Percentiles rank a stretch among this genome's conserved stretches.
Conservation (phyloP, 2,113 vertebrate genomes). For the Alosa alosa region DNA sequence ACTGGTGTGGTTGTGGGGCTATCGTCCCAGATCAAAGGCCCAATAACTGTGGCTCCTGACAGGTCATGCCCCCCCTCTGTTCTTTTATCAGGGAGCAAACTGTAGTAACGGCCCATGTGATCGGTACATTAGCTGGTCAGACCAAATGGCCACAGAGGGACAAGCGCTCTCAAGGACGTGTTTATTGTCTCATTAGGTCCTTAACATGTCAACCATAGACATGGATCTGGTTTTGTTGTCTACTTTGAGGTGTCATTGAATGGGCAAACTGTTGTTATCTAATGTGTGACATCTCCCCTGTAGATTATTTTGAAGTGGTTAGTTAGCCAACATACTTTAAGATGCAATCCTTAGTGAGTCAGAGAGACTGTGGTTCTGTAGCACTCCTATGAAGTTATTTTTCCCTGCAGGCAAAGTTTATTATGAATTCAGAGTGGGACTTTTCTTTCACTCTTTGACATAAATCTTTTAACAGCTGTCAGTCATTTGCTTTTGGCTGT, state of each 20-base stretch:
- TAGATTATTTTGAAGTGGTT: background rate
- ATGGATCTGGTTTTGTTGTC: background rate
- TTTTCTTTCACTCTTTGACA: background rate
- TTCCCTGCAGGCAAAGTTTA: background rate
- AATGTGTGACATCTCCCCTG: background rate
- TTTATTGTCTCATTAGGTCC: conserved; percentile 30
- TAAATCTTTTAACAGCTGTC: background rate
- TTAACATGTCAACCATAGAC: conserved; percentile 4
- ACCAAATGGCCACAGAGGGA: conserved; percentile 33
- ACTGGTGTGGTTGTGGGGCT: background rate
- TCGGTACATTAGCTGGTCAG: conserved; percentile 56
- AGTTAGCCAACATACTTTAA: background rate
- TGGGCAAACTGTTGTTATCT: background rate
- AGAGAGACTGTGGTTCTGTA: background rate
- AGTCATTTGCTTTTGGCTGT: background rate
- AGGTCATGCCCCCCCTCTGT: conserved; percentile 51
- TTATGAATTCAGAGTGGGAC: background rate
- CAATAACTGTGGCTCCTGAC: conserved; percentile 6
- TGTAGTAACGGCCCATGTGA: conserved; percentile 55
- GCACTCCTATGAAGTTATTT: background rate
- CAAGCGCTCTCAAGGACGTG: conserved; percentile 32
- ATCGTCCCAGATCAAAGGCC: conserved; percentile 58
- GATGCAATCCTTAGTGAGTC: background rate
- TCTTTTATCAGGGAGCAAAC: conserved; percentile 64
- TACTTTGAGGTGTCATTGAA: background rate